Conservation (phyloP, 2,797 vertebrate genomes). For the Nasua narica region DNA sequence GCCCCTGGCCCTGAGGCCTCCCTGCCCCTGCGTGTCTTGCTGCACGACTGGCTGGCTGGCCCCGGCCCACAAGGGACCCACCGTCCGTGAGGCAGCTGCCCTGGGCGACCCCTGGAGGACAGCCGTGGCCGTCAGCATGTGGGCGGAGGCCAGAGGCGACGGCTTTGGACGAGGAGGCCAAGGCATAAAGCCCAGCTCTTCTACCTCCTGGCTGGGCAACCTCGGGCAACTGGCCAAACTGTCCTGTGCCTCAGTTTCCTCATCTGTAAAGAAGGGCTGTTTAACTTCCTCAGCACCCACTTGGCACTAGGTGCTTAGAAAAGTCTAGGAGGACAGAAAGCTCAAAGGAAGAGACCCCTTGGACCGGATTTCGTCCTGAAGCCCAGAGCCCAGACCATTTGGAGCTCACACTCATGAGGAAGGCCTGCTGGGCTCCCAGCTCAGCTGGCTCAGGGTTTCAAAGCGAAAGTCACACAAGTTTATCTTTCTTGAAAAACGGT, state of each 20-base stretch:
- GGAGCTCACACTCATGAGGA: not conserved
- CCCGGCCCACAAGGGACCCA: not conserved
- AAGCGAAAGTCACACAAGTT: not conserved
- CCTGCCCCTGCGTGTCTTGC: not conserved
- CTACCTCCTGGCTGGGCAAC: slow-evolving; percentile 8
- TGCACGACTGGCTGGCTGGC: not conserved
- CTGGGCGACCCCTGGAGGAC: not conserved
- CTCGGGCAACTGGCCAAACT: not conserved
- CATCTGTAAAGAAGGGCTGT: not conserved
- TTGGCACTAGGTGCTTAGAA: not conserved
- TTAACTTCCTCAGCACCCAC: not conserved
- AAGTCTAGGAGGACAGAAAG: not conserved
- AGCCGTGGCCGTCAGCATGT: not conserved
- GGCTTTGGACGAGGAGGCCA: not conserved
- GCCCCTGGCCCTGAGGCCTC: not conserved
- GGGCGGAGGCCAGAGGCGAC: not conserved
- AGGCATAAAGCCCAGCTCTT: not conserved
- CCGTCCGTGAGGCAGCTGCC: not conserved
- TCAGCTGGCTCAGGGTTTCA: not conserved
- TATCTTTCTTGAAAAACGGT: not conserved
- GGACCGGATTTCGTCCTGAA: not conserved
- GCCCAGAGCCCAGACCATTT: not conserved
- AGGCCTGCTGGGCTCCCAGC: too few relatives aligned
- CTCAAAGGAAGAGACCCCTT: not conserved
- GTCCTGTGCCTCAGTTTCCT: slow-evolving; percentile 15